Evolutionary conservation across 64 coral and sea anemone species (phyloP).

Genomic region (Exaiptasia diaphana): DNA sequence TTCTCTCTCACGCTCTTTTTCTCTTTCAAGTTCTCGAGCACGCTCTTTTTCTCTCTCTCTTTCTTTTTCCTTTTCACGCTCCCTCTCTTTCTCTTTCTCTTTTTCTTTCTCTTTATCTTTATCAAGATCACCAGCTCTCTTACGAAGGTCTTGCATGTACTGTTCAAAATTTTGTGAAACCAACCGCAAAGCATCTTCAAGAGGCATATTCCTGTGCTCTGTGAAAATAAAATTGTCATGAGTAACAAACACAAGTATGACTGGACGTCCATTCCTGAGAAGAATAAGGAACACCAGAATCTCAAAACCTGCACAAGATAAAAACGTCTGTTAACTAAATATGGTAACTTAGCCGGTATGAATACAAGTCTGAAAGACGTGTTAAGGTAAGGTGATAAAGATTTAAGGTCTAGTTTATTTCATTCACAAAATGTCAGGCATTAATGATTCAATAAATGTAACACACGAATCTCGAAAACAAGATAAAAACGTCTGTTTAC

Average conservation of each 20-base stretch:
- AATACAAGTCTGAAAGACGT: no score
- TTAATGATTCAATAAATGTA: no score
- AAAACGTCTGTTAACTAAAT: no score
- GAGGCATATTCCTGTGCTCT: constrained; percentile 99
- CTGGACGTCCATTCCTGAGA: constrained; percentile 30
- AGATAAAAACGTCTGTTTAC: no score
- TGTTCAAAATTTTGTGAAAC: constrained; percentile 99
- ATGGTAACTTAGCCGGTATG: no score
- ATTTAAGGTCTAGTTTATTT: no score
- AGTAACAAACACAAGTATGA: constrained; percentile 5
- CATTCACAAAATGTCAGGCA: no score
- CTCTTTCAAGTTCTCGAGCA: neutral
- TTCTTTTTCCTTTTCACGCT: neutral
- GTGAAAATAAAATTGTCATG: constrained; percentile 89
- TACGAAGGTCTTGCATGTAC: constrained; percentile 99
- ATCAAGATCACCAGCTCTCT: constrained; percentile 52
- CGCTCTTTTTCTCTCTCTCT: neutral
- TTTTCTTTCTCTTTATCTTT: constrained; percentile 1
- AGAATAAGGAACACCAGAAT: neutral
- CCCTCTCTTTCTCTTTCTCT: neutral
- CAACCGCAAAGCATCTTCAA: constrained; percentile 95
- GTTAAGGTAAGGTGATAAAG: no score
- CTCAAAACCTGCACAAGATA: no score
- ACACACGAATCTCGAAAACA: no score
- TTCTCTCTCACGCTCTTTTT: neutral